Base-by-base conservation (phyloP, 2,797 vertebrate genomes). In the Melopsittacus undulatus region DNA sequence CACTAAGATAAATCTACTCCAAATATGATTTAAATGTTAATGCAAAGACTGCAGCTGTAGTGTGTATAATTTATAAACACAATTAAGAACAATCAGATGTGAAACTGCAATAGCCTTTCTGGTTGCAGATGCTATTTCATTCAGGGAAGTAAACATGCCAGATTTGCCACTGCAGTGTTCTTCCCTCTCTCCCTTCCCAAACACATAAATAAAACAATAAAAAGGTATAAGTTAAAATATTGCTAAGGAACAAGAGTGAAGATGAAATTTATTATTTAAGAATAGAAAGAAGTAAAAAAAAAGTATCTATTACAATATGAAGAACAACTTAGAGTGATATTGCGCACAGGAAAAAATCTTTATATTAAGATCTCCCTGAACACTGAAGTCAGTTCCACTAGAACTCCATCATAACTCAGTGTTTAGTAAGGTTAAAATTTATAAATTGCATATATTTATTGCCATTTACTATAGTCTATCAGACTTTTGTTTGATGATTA, bases 21-120 rank as follows among this genome's bases (percentile, higher is more conserved):
- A 91, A 95, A 77, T 38, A 49, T 48, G 23, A 83, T 68, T 83
- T 92, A 82, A 92, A 80, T 75, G 48, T 72, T 88, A 88, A 78
- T 83, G 56, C 9, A 90, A 89, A 88, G 62, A 34, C 42, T 95
- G 68, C 45, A 92, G 69, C 67, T 96, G 79, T 89, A 79, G 38
- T 57, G 17, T 82, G 90, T 83, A 80, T 83, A 92, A 92, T 87
- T 94, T 96, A 87, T 87, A 92, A 94, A 94, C 29, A 91, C 34
- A 84, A 80, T 89, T 95, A 96, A 92, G 51, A 89, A 67, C 45
- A 91, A 92, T 88, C 92, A 95, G 72, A 91, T 79, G 16, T 63
- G 67, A 89, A 94, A 82, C 13, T 89, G 59, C 43, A 87, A 48
- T 73, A 79, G 38, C 11, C 22, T 90, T 78, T 87, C 63, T 89